phyloP scores from a whole-genome alignment of 2,113 vertebrate species.

The Merops nubicus region DNA sequence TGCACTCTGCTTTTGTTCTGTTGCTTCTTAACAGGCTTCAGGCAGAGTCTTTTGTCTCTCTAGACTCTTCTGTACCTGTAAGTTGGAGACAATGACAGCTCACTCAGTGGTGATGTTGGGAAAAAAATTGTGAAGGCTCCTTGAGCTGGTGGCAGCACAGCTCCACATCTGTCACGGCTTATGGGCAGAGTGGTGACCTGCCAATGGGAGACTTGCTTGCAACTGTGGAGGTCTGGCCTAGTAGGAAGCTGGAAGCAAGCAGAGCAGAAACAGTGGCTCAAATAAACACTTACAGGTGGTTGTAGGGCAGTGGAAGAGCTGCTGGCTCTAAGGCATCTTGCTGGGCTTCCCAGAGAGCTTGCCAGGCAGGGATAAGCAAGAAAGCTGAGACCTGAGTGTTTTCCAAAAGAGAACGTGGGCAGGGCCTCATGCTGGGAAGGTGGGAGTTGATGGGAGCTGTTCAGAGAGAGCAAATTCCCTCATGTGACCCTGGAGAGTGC shows the following conservation, averaged over 20 bases:
- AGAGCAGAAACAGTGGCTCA: neutral
- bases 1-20: neutral
- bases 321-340: neutral
- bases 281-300: neutral
- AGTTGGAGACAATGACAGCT: neutral
- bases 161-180: neutral
- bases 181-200: neutral
- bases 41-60: neutral
- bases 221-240: neutral
- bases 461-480: neutral
- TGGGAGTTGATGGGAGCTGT: neutral
- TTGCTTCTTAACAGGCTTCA: neutral
- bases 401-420: neutral
- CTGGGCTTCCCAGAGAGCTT: neutral
- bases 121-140: too few relatives aligned
- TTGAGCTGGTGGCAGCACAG: neutral
- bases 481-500: neutral
- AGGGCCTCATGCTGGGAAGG: neutral
- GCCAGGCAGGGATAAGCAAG: neutral
- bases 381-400: neutral
- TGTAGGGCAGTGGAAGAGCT: neutral
- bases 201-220: accelerated
- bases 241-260: neutral
- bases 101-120: neutral
- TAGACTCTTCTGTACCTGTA: neutral